Base-by-base conservation (phyloP, 2,797 vertebrate species). In the Sebastes hubbsi region DNA sequence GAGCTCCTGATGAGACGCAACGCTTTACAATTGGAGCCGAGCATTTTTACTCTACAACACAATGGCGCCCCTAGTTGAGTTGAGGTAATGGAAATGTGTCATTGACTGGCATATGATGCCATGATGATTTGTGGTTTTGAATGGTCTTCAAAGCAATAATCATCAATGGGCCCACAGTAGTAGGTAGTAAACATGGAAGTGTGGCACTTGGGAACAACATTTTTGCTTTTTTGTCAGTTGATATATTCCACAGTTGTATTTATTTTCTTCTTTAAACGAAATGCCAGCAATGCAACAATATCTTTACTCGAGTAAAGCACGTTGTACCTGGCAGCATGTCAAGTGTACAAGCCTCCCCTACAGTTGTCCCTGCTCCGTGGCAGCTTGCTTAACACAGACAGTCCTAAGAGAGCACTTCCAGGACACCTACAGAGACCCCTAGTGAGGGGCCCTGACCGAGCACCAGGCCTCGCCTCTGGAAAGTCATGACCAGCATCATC, bases 401-500 rank as follows among this genome's bases (percentile, higher is more conserved):
- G 49, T 75, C 68, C 22, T 55, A 29, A 61, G 46, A 78, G 77
- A 72, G 12, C 72, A 16, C 56, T 75, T 74, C 61, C 72, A 68
- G 27, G 65, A 74, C 49, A 61, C 49, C 38, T 83, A 61, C 22
- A 29, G 14, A 4, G 70, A 60, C 59, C 60, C 61, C 59, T 8
- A 0, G 56, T 54, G 77, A 60, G 69, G 29, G 34, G 25, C 38
- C 70, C 54, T 54, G 13, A 63, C 63, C 5, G 9, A 76, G 79
- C 49, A 27, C 30, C 42, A 16, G 55, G 12, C 73, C 55, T 59
- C 10, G 65, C n/a, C 38, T 60, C 70, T 3, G 18, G 74, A 68
- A 72, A 71, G 9, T 5, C 59, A 2, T 77, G 72, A 77, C 82
- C 61, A 46, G 60, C 60, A 85, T 78, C 85, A 81, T 86, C 81